Evolutionary conservation across 2,797 vertebrate species (phyloP).

Genomic region (Lerista edwardsae): DNA sequence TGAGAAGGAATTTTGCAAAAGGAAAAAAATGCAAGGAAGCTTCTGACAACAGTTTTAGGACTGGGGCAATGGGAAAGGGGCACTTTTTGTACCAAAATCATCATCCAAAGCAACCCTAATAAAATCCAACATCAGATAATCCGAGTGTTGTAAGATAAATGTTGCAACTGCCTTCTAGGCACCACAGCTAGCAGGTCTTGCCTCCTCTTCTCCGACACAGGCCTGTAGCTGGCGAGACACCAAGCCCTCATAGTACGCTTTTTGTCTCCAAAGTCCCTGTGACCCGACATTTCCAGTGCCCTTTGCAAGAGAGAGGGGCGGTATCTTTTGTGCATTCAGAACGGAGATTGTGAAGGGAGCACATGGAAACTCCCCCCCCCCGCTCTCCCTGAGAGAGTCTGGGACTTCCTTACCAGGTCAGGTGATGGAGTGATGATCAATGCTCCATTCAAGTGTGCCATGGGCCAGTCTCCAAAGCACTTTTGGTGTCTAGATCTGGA

Average conservation of each 20-base stretch:
- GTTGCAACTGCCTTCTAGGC: no score
- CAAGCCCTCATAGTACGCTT: neutral
- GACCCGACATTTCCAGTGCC: neutral
- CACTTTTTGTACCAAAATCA: neutral
- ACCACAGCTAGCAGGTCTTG: neutral
- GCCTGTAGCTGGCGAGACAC: neutral
- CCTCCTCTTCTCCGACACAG: neutral
- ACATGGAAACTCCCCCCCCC: neutral
- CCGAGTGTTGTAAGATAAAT: neutral
- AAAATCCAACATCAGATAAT: neutral
- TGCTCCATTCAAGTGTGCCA: neutral
- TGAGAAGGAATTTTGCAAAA: no score
- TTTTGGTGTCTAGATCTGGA: neutral
- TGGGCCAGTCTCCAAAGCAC: no score
- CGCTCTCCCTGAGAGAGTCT: neutral
- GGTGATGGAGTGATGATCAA: neutral
- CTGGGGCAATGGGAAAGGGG: no score
- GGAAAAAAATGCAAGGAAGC: no score
- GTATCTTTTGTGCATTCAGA: neutral
- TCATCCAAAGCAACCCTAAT: neutral
- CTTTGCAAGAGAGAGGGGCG: neutral
- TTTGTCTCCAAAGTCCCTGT: neutral
- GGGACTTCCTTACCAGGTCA: neutral
- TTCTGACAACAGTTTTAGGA: no score
- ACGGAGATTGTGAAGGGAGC: neutral